phyloP scores from a whole-genome alignment of 2,113 vertebrate genomes.

The Chaetops frenatus region DNA sequence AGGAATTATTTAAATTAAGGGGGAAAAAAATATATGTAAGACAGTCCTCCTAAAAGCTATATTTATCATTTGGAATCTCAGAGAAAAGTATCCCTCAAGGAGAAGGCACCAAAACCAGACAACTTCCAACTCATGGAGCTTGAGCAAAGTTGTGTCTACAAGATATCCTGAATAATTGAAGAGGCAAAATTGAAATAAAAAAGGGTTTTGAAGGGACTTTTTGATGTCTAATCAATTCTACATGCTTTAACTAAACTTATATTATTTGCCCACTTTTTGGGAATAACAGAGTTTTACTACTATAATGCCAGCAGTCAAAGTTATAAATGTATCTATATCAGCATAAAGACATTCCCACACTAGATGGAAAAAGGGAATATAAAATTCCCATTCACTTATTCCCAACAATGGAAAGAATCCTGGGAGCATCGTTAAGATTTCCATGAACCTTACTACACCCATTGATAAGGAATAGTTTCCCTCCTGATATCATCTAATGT shows the following conservation, averaged over 20 bases:
- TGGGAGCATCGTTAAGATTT: not conserved
- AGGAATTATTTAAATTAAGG: not conserved
- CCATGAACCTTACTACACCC: not conserved
- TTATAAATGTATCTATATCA: not conserved
- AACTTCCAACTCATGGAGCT: not conserved
- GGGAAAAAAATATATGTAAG: not conserved
- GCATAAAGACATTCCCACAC: not conserved
- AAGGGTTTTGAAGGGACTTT: not conserved
- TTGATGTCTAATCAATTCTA: not conserved
- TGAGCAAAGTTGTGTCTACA: not conserved
- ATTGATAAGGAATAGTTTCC: not conserved
- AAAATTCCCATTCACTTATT: not conserved
- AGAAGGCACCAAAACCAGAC: not conserved
- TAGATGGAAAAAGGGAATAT: not conserved
- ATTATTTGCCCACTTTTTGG: not conserved
- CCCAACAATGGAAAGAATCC: not conserved
- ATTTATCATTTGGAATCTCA: not conserved
- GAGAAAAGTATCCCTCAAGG: not conserved
- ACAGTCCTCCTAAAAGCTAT: not conserved
- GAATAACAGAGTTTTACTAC: not conserved
- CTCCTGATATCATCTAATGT: not conserved
- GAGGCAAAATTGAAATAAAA: not conserved
- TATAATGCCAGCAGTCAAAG: not conserved
- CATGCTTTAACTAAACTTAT: not conserved
- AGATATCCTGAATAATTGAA: not conserved